phyloP scores from a whole-genome alignment of 1,140 invertebrate species.

The Bombus confusus region DNA sequence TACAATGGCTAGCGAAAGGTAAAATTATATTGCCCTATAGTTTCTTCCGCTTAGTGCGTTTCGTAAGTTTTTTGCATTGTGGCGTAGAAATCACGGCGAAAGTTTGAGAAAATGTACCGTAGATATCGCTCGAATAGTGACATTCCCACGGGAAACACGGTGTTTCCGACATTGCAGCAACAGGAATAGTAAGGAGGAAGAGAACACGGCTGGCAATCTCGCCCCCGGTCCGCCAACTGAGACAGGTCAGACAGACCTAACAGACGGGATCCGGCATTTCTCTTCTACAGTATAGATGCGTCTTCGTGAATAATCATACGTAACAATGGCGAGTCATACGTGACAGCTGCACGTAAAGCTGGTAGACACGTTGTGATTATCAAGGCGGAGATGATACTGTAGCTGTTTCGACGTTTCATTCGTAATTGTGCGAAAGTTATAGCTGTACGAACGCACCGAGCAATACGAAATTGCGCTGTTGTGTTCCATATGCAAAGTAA shows the following conservation, averaged over 20 bases:
- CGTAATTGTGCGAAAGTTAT: neutral
- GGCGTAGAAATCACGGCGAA: neutral
- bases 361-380: conserved; percentile 38
- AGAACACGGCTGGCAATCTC: conserved; percentile 59
- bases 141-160: conserved; percentile 53
- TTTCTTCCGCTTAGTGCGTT: neutral
- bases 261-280: conserved; percentile 57
- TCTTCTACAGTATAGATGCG: conserved; percentile 45
- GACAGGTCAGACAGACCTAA: conserved; percentile 63
- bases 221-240: conserved; percentile 48
- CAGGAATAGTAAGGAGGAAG: conserved; percentile 35
- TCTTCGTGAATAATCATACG: conserved; percentile 67
- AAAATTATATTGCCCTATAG: conserved; percentile 1
- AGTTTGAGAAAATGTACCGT: neutral
- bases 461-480: neutral
- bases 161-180: conserved; percentile 55
- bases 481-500: neutral
- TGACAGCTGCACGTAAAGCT: conserved; percentile 6
- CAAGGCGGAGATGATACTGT: neutral
- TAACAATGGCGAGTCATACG: conserved; percentile 54
- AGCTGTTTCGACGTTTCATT: conserved; percentile 1
- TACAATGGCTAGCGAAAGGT: neutral
- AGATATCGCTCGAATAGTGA: conserved; percentile 42
- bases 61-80: neutral
- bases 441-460: neutral